phyloP scores from a whole-genome alignment of 2,113 vertebrate genomes.

The Toxostoma redivivum region DNA sequence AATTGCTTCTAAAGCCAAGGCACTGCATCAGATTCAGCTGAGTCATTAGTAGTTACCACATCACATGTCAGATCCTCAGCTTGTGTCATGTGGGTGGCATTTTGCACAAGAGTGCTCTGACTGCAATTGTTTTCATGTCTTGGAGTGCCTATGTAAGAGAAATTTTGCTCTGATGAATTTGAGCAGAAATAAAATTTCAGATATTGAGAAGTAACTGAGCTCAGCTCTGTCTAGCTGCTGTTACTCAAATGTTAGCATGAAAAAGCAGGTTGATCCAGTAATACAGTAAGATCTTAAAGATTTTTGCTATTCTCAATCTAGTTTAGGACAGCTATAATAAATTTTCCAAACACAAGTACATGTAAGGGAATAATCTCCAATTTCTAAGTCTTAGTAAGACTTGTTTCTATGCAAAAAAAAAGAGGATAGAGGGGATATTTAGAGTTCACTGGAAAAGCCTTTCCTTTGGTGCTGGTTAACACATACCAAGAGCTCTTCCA shows the following conservation, averaged over 20 bases:
- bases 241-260: background rate
- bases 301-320: background rate
- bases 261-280: background rate
- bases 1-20: background rate
- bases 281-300: background rate
- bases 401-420: background rate
- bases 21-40: background rate
- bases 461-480: background rate
- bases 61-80: background rate
- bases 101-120: background rate
- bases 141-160: background rate
- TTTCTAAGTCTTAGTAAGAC: background rate
- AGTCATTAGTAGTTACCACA: background rate
- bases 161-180: background rate
- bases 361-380: background rate
- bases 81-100: constrained; percentile 16
- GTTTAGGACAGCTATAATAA: background rate
- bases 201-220: background rate
- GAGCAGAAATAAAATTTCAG: background rate
- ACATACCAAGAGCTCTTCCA: background rate
- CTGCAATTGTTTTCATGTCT: background rate
- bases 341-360: background rate
- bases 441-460: background rate
- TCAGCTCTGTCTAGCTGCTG: background rate
- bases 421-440: background rate